Evolutionary conservation across 1,140 invertebrate species (phyloP).

Genomic region (Brachionus asplanchnoidis): DNA sequence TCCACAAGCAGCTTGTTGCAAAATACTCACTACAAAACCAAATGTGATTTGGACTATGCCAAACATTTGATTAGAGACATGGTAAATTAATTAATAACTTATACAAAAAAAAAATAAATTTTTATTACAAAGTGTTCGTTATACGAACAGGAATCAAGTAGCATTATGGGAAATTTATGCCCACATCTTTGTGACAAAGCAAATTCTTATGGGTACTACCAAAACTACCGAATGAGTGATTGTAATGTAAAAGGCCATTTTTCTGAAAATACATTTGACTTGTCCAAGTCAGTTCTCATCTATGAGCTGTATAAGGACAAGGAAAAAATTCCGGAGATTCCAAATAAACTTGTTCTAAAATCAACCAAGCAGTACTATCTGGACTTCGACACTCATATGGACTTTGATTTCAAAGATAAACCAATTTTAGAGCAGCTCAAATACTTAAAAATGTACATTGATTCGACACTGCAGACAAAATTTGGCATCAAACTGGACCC

Average conservation of each 20-base stretch:
- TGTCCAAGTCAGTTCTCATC: constrained; percentile 3
- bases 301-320: not conserved
- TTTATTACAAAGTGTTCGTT: not conserved
- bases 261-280: not conserved
- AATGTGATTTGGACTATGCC: not conserved
- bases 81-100: not conserved
- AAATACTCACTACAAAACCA: not conserved
- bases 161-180: not conserved
- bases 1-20: not conserved
- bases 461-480: not conserved
- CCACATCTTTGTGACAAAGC: not conserved
- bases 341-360: constrained; percentile 4
- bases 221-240: not conserved
- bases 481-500: not conserved
- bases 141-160: not conserved
- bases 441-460: not conserved
- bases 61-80: not conserved
- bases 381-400: constrained; percentile 22
- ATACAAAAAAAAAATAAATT: not conserved
- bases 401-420: not conserved
- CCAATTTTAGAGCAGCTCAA: constrained; percentile 13
- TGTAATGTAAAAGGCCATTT: not conserved
- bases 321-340: not conserved
- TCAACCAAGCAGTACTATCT: constrained; percentile 24
- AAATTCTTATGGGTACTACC: not conserved